Percentiles rank a stretch among this genome's conserved stretches.
These are phyloP conservation scores for Spodoptera frugiperda DNA, from an alignment of 1,140 invertebrate genomes.

Conservation along the genomic window DNA sequence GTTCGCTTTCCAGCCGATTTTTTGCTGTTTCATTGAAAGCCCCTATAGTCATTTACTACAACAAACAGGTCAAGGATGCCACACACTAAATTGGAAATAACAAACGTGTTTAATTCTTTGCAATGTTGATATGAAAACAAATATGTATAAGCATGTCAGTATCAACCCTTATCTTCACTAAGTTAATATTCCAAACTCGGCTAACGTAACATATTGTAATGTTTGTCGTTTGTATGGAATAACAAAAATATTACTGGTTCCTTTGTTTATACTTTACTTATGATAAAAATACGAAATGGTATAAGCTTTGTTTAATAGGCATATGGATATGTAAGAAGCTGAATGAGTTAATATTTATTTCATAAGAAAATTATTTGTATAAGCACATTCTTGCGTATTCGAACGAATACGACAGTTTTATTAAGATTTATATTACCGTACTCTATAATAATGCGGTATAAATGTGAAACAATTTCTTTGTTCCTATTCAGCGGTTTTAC, in stretches of 20 bases:
- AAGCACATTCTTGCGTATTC: not conserved
- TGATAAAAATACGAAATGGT: conserved; percentile 12
- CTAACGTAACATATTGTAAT: conserved; percentile 11
- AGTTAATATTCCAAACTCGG: conserved; percentile 12
- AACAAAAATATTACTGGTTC: conserved; percentile 9
- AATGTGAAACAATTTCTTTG: too few species aligned
- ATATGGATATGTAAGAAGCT: not conserved
- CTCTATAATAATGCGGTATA: too few species aligned
- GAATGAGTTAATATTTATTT: conserved; percentile 8
- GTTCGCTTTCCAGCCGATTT: too few species aligned
- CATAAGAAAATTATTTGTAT: not conserved
- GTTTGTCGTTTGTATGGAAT: conserved; percentile 5
- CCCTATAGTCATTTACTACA: too few species aligned
- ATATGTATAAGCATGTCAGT: not conserved
- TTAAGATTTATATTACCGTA: too few species aligned
- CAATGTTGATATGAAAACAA: too few species aligned
- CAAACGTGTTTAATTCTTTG: too few species aligned
- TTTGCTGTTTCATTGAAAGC: too few species aligned
- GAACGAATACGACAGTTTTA: too few species aligned
- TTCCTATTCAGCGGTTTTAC: too few species aligned
- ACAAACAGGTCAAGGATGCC: too few species aligned
- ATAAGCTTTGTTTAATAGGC: not conserved
- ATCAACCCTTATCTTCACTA: not conserved
- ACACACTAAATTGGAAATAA: too few species aligned
- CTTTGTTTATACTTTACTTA: conserved; percentile 29